phyloP scores from a whole-genome alignment of 2,888 invertebrate species.

The Fissipunctia ypsillon region DNA sequence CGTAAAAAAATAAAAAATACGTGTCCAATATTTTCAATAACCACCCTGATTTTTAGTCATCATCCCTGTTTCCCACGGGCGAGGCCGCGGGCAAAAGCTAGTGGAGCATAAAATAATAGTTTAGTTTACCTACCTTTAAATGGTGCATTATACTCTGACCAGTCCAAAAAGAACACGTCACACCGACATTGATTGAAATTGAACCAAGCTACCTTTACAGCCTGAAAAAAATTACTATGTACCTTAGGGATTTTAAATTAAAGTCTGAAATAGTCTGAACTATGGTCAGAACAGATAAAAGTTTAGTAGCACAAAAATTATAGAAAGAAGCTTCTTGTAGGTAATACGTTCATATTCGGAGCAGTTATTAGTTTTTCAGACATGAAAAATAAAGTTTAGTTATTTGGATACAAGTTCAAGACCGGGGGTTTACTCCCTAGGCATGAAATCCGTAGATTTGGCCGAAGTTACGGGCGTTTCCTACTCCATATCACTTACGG shows the following conservation, averaged over 20 bases:
- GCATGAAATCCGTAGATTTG: no score
- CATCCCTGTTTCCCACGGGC: no score
- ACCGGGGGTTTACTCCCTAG: no score
- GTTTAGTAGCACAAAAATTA: neutral
- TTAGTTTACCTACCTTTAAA: conserved; percentile 75
- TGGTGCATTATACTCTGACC: conserved; percentile 83
- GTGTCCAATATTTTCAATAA: no score
- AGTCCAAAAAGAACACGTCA: conserved; percentile 84
- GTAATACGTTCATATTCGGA: neutral
- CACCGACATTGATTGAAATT: conserved; percentile 83
- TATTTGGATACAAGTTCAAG: neutral
- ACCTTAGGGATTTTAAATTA: neutral
- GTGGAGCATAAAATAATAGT: neutral
- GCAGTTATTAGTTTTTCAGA: neutral
- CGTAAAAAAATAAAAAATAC: no score
- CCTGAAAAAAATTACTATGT: conserved; percentile 67
- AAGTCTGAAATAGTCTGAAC: conserved; percentile 1
- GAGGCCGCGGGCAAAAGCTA: neutral
- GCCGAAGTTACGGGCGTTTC: no score
- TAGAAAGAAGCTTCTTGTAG: neutral
- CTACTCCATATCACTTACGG: no score
- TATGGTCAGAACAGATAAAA: neutral
- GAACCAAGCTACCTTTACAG: conserved; percentile 78
- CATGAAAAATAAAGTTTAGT: neutral
- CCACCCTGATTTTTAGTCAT: no score